Base-by-base conservation (phyloP, 1,140 invertebrate genomes). In the Oryzaephilus surinamensis region DNA sequence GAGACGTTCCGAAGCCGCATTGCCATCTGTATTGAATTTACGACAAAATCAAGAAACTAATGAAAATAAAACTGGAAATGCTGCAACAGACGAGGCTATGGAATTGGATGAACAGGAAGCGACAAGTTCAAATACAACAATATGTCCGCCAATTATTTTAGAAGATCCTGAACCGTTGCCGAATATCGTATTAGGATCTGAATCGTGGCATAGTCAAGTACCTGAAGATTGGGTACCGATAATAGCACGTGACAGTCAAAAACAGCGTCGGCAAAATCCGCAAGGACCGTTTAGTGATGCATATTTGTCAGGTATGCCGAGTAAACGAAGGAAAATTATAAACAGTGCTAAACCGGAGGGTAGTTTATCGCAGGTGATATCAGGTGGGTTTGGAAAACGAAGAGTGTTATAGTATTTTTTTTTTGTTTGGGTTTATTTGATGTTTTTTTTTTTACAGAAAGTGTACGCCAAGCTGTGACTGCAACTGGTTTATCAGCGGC, bases 171-270 rank as follows among this genome's bases (percentile, higher is more conserved):
- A 65, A 38, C 50, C 61, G 0, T 43, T 73, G 23, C 67, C 71
- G 4, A 54, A 62, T 38, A 64, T 76, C 11, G 57, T 66, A 4
- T 48, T 70, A 13, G 72, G 71, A 16, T 66, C 72, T 3, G 69
- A 75, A 48, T 43, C 61, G 0, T 77, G 74, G 74, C 73, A 75
- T 52, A 58, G 42, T 39, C 61, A 63, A 43, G 63, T 75, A 17
- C 69, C 72, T 12, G 54, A 63, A 79, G 80, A 85, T 28, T 89
- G 84, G 85, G 74, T 90, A 13, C 84, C 85, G 2, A 77, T 86
- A 32, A 86, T 90, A 32, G 73, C 77, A 5, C 68, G 75, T 12
- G 85, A 90, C 58, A 62, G 75, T 15, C 70, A 78, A 43, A 65
- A 72, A 26, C 81, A 84, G 49, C 62, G 77, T 47, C 63, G 75